Evolutionary conservation across 2,888 invertebrate genomes (phyloP).

Genomic region (Euplexia lucipara): DNA sequence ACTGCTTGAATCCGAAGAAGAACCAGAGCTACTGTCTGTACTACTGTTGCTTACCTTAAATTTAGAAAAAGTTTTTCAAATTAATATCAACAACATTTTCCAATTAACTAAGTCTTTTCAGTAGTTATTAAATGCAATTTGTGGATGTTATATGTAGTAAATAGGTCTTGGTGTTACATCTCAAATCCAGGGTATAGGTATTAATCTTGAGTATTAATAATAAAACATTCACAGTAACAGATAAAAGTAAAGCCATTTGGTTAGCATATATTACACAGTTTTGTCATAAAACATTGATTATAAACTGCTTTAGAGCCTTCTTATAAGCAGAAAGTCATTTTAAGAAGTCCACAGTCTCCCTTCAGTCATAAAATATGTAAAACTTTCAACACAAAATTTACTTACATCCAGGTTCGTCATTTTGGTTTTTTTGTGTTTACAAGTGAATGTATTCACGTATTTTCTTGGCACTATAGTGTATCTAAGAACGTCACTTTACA

Average conservation of each 20-base stretch:
- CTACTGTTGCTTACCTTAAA: constrained; percentile 89
- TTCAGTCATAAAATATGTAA: constrained; percentile 47
- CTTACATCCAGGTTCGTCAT: constrained; percentile 84
- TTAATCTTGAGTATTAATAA: not conserved
- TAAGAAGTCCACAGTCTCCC: not conserved
- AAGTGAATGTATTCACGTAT: constrained; percentile 19
- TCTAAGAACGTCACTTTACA: not conserved
- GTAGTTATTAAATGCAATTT: not conserved
- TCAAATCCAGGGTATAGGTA: not conserved
- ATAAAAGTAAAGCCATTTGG: not conserved
- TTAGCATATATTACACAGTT: not conserved
- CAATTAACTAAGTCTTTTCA: not conserved
- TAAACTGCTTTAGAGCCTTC: not conserved
- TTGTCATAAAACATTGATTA: not conserved
- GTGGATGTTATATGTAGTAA: not conserved
- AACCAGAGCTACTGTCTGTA: constrained; percentile 92
- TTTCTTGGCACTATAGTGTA: constrained; percentile 1
- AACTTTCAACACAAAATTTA: constrained; percentile 44
- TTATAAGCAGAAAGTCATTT: not conserved
- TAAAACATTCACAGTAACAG: not conserved
- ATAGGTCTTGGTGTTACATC: no score
- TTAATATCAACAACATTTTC: not conserved
- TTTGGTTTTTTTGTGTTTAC: constrained; percentile 48
- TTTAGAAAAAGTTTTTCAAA: not conserved
- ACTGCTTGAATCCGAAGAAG: constrained; percentile 93